phyloP scores from a whole-genome alignment of 2,888 invertebrate species.

The Orthonevra nobilis region DNA sequence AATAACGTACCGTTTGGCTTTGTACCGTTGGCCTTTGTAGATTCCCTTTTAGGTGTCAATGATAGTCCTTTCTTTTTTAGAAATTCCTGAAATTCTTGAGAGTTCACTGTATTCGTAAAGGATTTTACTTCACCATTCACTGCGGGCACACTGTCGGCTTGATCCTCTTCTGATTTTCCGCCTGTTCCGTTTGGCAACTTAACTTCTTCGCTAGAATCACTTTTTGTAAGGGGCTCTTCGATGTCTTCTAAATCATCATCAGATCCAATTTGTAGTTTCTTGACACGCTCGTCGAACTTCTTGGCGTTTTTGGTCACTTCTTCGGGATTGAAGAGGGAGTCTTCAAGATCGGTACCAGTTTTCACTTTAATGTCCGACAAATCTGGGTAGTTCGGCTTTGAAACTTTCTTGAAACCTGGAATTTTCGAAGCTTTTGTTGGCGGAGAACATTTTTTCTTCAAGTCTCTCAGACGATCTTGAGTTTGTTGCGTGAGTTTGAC shows the following conservation, averaged over 20 bases:
- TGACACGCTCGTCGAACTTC: conserved; percentile 79
- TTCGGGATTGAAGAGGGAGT: conserved; percentile 77
- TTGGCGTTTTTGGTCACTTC: conserved; percentile 80
- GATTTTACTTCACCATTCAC: conserved; percentile 71
- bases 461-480: conserved; percentile 73
- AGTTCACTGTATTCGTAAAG: conserved; percentile 79
- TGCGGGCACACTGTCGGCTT: conserved; percentile 34
- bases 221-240: conserved; percentile 77
- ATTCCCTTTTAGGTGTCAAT: conserved; percentile 74
- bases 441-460: conserved; percentile 72
- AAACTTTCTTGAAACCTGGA: conserved; percentile 77
- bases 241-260: conserved; percentile 80
- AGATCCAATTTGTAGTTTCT: conserved; percentile 77
- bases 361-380: conserved; percentile 79
- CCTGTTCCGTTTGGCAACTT: conserved; percentile 29
- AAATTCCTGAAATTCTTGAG: conserved; percentile 79
- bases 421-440: conserved; percentile 72
- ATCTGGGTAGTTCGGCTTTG: conserved; percentile 79
- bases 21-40: conserved; percentile 69
- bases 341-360: conserved; percentile 77
- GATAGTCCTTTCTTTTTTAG: conserved; percentile 78
- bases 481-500: conserved; percentile 70
- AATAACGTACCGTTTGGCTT: conserved; percentile 58
- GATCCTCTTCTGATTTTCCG: conserved; percentile 38
- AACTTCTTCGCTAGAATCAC: conserved; percentile 78